Evolutionary conservation across 2,113 vertebrate species (phyloP).

Genomic region (Sprattus sprattus): DNA sequence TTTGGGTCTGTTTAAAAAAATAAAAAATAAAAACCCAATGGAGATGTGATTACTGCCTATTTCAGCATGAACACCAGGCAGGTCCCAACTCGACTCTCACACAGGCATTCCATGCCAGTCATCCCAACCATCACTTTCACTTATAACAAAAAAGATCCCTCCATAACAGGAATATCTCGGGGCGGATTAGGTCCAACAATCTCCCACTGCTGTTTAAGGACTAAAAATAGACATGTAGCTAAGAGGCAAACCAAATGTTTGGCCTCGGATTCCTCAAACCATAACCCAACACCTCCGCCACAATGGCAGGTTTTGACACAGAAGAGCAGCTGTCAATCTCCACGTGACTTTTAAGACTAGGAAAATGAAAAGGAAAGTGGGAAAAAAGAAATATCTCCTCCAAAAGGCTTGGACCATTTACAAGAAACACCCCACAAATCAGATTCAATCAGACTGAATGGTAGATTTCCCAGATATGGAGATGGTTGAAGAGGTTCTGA

Average conservation of each 20-base stretch:
- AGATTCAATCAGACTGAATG: neutral
- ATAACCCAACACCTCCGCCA: neutral
- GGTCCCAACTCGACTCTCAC: neutral
- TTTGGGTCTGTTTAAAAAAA: constrained; percentile 31
- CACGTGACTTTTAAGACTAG: neutral
- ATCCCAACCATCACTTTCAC: constrained; percentile 4
- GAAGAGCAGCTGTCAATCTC: neutral
- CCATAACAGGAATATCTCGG: neutral
- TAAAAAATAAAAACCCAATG: neutral
- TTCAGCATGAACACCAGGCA: constrained; percentile 11
- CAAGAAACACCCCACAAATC: neutral
- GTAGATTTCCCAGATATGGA: neutral
- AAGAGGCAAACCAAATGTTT: constrained; percentile 1
- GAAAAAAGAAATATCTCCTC: neutral
- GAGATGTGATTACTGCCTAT: constrained; percentile 9
- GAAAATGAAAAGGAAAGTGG: too few relatives aligned
- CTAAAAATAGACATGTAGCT: constrained; percentile 13
- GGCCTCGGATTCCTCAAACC: neutral
- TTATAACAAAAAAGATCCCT: constrained; percentile 3
- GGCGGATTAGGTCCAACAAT: neutral
- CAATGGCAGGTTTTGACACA: neutral
- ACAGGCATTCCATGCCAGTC: constrained; percentile 4
- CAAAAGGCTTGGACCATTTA: neutral
- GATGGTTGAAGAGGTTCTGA: constrained; percentile 21
- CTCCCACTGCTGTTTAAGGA: neutral